Percentiles rank a stretch among this genome's conserved stretches.
Evolutionary conservation across 2,797 vertebrate genomes (phyloP).

Genomic region (Hemitrygon akajei): DNA sequence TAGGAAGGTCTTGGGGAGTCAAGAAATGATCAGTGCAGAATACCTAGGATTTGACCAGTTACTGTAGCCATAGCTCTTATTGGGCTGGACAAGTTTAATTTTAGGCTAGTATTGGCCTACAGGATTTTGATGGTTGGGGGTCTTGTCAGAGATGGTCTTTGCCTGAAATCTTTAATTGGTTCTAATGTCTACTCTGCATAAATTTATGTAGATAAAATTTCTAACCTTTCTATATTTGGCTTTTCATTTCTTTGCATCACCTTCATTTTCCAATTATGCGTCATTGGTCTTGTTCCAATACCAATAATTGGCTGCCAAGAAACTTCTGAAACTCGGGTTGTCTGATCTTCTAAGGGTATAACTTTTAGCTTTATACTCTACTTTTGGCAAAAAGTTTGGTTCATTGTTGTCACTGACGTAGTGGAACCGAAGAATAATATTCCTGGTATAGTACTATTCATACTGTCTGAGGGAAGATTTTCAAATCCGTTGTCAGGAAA

Average conservation of each 20-base stretch:
- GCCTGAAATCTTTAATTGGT: background rate
- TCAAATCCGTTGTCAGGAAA: no score
- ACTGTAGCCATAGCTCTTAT: no score
- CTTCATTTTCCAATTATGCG: background rate
- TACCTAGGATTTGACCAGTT: no score
- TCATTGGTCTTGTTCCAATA: background rate
- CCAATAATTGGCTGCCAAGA: background rate
- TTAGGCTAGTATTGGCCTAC: no score
- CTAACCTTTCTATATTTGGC: background rate
- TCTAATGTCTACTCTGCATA: background rate
- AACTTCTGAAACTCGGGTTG: background rate
- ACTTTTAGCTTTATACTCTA: background rate
- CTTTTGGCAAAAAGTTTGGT: background rate
- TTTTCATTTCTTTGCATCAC: background rate
- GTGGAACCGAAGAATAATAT: background rate
- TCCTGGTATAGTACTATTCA: no score
- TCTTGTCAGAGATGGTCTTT: no score
- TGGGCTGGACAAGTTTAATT: no score
- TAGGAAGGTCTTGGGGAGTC: no score
- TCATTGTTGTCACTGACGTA: background rate
- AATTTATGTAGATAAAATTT: background rate
- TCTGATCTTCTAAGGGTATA: background rate
- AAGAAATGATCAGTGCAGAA: no score
- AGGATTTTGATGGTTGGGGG: no score
- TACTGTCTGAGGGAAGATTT: no score